These are phyloP conservation scores for Podotricha telesiphe DNA, from an alignment of 2,888 invertebrate species.

Conservation along the genomic window DNA sequence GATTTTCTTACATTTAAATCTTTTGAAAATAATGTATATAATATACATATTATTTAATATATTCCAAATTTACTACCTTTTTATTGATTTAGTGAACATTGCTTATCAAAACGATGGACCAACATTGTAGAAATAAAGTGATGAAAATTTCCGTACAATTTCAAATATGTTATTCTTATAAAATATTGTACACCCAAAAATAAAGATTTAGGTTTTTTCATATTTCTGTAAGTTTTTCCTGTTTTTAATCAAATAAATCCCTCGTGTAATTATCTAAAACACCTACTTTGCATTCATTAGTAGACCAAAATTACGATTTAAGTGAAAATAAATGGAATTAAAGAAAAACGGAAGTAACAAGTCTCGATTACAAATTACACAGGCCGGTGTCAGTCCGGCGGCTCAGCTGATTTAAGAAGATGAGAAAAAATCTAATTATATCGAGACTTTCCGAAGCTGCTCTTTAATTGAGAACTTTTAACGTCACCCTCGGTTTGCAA, in stretches of 20 bases:
- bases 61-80: no score
- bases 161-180: no score
- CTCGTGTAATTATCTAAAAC: conserved; percentile 8
- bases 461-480: conserved; percentile 81
- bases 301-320: conserved; percentile 13
- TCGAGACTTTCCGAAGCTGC: conserved; percentile 71
- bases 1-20: no score
- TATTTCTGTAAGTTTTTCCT: background rate
- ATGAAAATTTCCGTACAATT: no score
- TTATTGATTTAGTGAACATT: no score
- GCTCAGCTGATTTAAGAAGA: conserved; percentile 76
- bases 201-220: background rate
- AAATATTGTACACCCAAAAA: no score
- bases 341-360: conserved; percentile 75
- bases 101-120: no score
- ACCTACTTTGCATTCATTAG: conserved; percentile 27
- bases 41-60: no score
- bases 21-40: no score
- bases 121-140: no score
- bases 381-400: conserved; percentile 70
- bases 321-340: conserved; percentile 63
- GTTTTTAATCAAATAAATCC: background rate
- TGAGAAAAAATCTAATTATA: conserved; percentile 82
- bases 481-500: conserved; percentile 66
- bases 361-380: conserved; percentile 83